Evolutionary conservation across 2,888 invertebrate genomes (phyloP).

Genomic region (Muscina levida): DNA sequence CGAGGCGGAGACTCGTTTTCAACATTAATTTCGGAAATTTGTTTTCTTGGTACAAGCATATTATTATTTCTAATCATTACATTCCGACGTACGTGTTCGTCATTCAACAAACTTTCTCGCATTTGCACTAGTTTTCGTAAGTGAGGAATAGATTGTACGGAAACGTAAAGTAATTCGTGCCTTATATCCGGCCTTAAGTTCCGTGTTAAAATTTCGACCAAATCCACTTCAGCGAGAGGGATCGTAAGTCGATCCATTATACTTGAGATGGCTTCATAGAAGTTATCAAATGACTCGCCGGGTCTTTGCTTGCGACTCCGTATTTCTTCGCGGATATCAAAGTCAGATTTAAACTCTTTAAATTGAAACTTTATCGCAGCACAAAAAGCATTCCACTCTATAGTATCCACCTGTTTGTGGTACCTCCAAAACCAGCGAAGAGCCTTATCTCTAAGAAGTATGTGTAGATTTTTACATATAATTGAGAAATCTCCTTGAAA

Average conservation of each 20-base stretch:
- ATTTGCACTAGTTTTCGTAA: conserved; percentile 26
- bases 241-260: conserved; percentile 30
- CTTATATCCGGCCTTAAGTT: no score
- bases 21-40: conserved; percentile 18
- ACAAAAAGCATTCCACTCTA: conserved; percentile 49
- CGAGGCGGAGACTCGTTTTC: background rate
- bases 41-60: no score
- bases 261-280: conserved; percentile 14
- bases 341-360: conserved; percentile 19
- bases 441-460: conserved; percentile 44
- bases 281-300: conserved; percentile 18
- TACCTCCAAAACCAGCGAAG: conserved; percentile 36
- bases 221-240: conserved; percentile 23
- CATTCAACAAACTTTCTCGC: conserved; percentile 10
- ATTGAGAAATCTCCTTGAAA: conserved; percentile 34
- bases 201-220: conserved; percentile 41
- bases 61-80: background rate
- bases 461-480: no score
- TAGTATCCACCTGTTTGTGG: conserved; percentile 15
- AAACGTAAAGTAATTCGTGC: no score
- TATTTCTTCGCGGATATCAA: conserved; percentile 38
- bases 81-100: background rate
- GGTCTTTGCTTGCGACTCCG: conserved; percentile 48
- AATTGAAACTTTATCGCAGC: conserved; percentile 26
- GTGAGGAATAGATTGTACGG: conserved; percentile 19